Base-by-base conservation (phyloP, 2,113 vertebrate genomes). In the Indri indri region DNA sequence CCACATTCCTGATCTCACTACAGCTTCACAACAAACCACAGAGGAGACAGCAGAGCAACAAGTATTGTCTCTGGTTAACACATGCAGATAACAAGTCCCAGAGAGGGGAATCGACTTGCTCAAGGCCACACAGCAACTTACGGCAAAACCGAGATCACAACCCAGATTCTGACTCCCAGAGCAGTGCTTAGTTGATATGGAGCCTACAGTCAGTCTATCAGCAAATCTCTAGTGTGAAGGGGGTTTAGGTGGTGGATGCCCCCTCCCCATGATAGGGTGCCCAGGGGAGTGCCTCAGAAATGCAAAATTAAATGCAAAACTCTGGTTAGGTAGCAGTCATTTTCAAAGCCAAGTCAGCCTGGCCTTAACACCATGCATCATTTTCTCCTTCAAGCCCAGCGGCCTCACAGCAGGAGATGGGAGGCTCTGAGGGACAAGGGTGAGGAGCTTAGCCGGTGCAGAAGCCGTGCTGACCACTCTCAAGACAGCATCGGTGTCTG, bases 381-480 rank as follows among this genome's bases (percentile, higher is more conserved):
- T 22, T n/a, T 71, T 20, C 37, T 79, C 52, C 22, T 47, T 61
- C 32, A 3, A n/a, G 45, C 30, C 80, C 40, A 20, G 47, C 34
- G 12, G 63, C 40, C 30, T 6, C 13, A 8, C 23, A 40, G 79
- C 54, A 8, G 37, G n/a, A 25, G 2, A 45, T 16, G 12, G 18
- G 20, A 22, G 27, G 57, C 34, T 76, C 77, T 4, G n/a, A 66
- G 20, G 0, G 57, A 3, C n/a, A 80, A 57, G 76, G 1, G 2
- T 4, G 3, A 73, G 17, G 54, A 4, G 1, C 14, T 30, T 0
- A 2, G 61, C 17, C 37, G 13, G 1, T 11, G 14, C 0, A 0
- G 70, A 85, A 73, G 82, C 50, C 11, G 0, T 22, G 3, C 0
- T 8, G 23, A 18, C 20, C n/a, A 54, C 4, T 32, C 73, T 34